Evolutionary conservation across 1,140 invertebrate genomes (phyloP).

Genomic region (Drosophila tristis): DNA sequence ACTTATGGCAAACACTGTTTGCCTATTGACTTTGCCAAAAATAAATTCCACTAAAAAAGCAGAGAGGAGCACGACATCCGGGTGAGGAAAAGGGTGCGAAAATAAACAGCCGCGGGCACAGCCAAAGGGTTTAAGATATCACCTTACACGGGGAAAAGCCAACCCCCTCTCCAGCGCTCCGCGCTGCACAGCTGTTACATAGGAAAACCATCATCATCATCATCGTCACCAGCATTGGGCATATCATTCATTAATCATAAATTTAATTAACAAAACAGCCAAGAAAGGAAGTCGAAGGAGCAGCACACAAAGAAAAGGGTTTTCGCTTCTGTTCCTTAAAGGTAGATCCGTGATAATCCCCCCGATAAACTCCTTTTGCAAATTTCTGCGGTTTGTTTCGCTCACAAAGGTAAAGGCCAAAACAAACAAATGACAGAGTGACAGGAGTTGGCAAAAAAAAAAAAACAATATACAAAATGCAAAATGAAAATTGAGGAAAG

Average conservation of each 20-base stretch:
- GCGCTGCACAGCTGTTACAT: constrained; percentile 57
- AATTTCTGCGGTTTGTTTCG: constrained; percentile 63
- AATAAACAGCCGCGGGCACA: constrained; percentile 7
- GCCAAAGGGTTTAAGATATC: constrained; percentile 60
- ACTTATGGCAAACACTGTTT: constrained; percentile 5
- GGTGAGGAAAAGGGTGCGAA: constrained; percentile 21
- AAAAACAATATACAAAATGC: background rate
- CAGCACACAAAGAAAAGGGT: constrained; percentile 56
- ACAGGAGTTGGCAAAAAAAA: constrained; percentile 24
- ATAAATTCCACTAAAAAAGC: constrained; percentile 17
- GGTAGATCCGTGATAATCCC: constrained; percentile 19
- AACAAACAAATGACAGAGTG: constrained; percentile 12
- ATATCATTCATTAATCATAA: constrained; percentile 75
- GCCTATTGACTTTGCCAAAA: constrained; percentile 65
- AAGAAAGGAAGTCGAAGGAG: constrained; percentile 29
- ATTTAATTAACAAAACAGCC: constrained; percentile 78
- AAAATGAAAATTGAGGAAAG: constrained; percentile 23
- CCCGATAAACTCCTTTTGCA: constrained; percentile 32
- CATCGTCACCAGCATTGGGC: constrained; percentile 43
- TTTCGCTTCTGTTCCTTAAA: constrained; percentile 33
- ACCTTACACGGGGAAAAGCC: constrained; percentile 40
- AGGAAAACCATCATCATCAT: constrained; percentile 41
- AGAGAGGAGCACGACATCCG: background rate
- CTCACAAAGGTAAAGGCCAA: constrained; percentile 5
- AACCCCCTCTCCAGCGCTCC: background rate